Evolutionary conservation across 2,797 vertebrate species (phyloP), one percentile per base, ranked within the genome.

Genomic region (Sebastes oblongus): DNA sequence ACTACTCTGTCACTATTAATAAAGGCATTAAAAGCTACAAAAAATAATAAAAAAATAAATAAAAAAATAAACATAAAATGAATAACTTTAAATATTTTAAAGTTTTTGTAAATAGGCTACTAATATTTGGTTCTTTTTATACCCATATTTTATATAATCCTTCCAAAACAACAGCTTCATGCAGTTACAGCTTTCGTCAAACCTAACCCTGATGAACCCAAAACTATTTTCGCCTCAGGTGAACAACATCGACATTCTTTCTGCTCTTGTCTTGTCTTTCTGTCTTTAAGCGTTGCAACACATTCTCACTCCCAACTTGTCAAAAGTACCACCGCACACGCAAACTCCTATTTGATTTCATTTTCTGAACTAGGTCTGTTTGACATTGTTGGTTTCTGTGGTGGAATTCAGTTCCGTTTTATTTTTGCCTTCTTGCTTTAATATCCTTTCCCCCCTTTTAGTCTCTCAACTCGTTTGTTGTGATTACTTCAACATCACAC

Each of bases 181-280:
- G 61, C 24, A 27, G 18, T 50, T 14, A 7, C 20, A 32, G 1
- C 20, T 46, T 10, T 29, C 34, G 46, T 56, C 24, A 46, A 29
- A 50, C 5, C 34, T 11, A 76, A 34, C 67, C 72, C 4, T 20
- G 50, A 65, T 65, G 61, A 79, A 39, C 8, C 8, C 3, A 22
- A 24, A 72, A 46, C n/a, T 39, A 25, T 52, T 83, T 22, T 12
- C 18, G 66, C 70, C 75, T 72, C 66, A 55, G 81, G 81, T 30
- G 24, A 75, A 39, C 22, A 9, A 39, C 22, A 9, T 1, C 24
- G 2, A 18, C 54, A 54, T 69, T 65, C 68, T 42, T 59, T 55
- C 8, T n/a, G 39, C 36, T 29, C 6, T 24, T 7, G 39, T 42
- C 36, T 39, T 16, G 14, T 24, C 36, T 56, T 34, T 54, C 42